phyloP scores from a whole-genome alignment of 2,113 vertebrate species.

The Ageneiosus marmoratus region DNA sequence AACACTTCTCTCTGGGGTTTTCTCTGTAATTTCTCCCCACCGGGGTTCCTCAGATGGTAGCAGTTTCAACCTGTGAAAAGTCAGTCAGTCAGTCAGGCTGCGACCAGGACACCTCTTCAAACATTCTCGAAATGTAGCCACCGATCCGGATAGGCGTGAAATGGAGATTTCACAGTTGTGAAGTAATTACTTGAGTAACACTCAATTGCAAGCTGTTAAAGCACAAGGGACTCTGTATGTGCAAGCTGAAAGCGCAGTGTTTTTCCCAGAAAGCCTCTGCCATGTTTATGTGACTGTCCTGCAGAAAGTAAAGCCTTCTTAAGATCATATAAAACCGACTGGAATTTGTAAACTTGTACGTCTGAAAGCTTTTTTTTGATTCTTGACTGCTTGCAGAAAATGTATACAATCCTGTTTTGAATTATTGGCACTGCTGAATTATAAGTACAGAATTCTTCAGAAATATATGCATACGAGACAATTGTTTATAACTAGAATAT shows the following conservation, averaged over 20 bases:
- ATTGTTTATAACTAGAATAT: too few species aligned
- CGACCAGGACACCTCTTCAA: not conserved
- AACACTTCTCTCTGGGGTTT: not conserved
- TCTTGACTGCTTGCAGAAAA: not conserved
- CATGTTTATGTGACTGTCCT: not conserved
- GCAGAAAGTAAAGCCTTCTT: not conserved
- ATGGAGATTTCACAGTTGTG: slow-evolving; percentile 9
- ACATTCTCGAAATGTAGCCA: not conserved
- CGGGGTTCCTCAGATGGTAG: not conserved
- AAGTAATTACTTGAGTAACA: slow-evolving; percentile 4
- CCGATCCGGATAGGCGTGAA: not conserved
- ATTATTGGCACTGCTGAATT: too few species aligned
- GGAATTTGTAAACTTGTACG: not conserved
- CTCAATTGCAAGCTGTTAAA: not conserved
- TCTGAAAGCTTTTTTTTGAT: not conserved
- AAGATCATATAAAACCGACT: not conserved
- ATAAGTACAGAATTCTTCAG: too few species aligned
- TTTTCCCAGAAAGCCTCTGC: not conserved
- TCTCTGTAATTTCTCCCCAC: not conserved
- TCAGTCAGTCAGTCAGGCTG: not conserved
- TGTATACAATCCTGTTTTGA: too few species aligned
- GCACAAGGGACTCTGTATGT: not conserved
- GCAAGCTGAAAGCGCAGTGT: not conserved
- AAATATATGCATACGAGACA: too few species aligned
- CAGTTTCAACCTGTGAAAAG: not conserved